These are phyloP conservation scores for Redunca redunca DNA, from an alignment of 2,113 vertebrate species.

Conservation along the genomic window DNA sequence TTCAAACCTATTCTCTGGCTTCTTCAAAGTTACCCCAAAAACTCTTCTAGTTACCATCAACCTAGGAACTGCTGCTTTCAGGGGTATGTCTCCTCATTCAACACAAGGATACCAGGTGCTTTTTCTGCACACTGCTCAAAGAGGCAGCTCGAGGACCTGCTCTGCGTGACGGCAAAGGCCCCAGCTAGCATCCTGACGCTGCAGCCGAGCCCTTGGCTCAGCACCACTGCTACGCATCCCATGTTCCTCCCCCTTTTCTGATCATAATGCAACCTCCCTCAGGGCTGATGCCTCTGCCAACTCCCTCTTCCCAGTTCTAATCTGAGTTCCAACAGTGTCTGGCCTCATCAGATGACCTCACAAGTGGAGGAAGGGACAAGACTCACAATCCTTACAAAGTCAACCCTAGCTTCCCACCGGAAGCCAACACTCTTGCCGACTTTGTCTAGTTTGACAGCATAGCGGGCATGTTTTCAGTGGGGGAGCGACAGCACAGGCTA, in stretches of 20 bases:
- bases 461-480: neutral
- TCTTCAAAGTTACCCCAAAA: neutral
- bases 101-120: neutral
- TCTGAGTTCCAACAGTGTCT: neutral
- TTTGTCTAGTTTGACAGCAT: neutral
- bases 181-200: too few relatives aligned
- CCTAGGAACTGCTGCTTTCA: conserved; percentile 43
- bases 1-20: neutral
- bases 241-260: neutral
- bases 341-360: neutral
- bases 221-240: neutral
- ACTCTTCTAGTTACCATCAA: conserved; percentile 63
- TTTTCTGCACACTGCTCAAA: neutral
- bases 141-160: neutral
- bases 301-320: neutral
- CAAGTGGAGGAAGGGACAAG: neutral
- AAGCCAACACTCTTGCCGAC: neutral
- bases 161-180: neutral
- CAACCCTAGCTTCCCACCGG: neutral
- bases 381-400: neutral
- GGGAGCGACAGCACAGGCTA: neutral
- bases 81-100: neutral
- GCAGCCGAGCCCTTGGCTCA: neutral
- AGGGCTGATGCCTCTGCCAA: neutral
- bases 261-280: neutral